Conservation (phyloP, 2,888 invertebrate species). For the Nineta flava region DNA sequence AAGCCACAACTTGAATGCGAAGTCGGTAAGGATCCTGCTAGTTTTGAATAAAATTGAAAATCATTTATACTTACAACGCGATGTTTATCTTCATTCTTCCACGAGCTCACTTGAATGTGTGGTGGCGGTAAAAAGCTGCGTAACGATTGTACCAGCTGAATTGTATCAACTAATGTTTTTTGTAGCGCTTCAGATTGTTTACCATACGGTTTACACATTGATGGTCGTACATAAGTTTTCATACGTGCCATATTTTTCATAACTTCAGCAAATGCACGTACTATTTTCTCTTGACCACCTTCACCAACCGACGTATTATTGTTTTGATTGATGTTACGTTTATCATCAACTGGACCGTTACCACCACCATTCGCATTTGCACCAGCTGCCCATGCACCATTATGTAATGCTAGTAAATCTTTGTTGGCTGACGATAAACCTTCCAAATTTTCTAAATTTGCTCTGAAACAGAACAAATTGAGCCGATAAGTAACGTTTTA, state of each 20-base stretch:
- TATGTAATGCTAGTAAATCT: slow-evolving; percentile 48
- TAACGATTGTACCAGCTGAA: slow-evolving; percentile 70
- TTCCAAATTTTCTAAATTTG: slow-evolving; percentile 55
- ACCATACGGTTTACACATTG: slow-evolving; percentile 83
- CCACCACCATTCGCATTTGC: slow-evolving; percentile 12
- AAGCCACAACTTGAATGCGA: too few relatives aligned
- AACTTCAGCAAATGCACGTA: slow-evolving; percentile 68
- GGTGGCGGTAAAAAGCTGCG: slow-evolving; percentile 74
- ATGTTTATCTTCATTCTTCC: slow-evolving; percentile 73
- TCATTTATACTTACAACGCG: slow-evolving; percentile 20
- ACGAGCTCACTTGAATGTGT: slow-evolving; percentile 75
- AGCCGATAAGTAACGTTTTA: background rate
- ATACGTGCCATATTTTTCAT: slow-evolving; percentile 80
- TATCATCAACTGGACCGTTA: background rate
- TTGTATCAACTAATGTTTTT: slow-evolving; percentile 74
- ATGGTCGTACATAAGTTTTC: slow-evolving; percentile 74
- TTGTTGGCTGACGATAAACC: slow-evolving; percentile 38
- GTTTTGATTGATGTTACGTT: background rate
- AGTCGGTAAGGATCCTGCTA: too few relatives aligned
- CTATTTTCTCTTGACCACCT: slow-evolving; percentile 70
- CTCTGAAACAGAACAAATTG: slow-evolving; percentile 25
- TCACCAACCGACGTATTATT: slow-evolving; percentile 19
- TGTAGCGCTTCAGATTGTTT: slow-evolving; percentile 79
- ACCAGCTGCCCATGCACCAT: slow-evolving; percentile 42
- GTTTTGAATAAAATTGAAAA: too few relatives aligned